phyloP scores from a whole-genome alignment of 2,113 vertebrate genomes.

The Xenopus borealis region DNA sequence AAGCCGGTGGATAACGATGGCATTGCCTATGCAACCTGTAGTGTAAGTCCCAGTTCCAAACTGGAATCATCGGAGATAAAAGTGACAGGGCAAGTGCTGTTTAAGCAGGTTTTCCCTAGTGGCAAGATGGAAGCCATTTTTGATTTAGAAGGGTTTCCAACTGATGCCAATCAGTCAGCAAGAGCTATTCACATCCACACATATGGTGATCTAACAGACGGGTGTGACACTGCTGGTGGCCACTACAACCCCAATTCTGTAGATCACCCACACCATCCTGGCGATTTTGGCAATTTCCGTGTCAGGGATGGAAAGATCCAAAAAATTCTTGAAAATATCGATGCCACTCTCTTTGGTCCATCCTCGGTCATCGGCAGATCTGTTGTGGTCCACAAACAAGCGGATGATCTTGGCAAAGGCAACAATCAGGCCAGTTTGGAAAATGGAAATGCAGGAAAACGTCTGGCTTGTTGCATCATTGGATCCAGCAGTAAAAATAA shows the following conservation, averaged over 20 bases:
- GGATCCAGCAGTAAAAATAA: constrained; percentile 59
- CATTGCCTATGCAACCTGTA: constrained; percentile 68
- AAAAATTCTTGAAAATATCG: constrained; percentile 49
- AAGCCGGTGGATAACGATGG: constrained; percentile 40
- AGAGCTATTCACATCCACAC: constrained; percentile 86
- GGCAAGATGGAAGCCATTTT: constrained; percentile 69
- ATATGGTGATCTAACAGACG: constrained; percentile 77
- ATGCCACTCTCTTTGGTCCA: constrained; percentile 68
- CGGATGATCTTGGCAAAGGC: constrained; percentile 84
- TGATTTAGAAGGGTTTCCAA: constrained; percentile 71
- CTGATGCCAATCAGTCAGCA: constrained; percentile 32
- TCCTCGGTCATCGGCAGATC: constrained; percentile 78
- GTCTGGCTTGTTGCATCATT: constrained; percentile 89
- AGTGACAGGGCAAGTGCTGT: constrained; percentile 74
- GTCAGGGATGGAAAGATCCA: constrained; percentile 69
- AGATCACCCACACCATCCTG: constrained; percentile 81
- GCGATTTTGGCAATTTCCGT: constrained; percentile 90
- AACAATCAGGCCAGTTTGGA: constrained; percentile 75
- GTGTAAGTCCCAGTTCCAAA: constrained; percentile 70
- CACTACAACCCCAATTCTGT: constrained; percentile 81
- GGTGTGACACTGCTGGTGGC: constrained; percentile 77
- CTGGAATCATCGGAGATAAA: constrained; percentile 63
- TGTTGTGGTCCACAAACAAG: constrained; percentile 80
- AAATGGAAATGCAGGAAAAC: constrained; percentile 85
- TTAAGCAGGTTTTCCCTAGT: constrained; percentile 67